A percentile compares a stretch with the other conserved stretches of the same genome.
Evolutionary conservation across 2,888 invertebrate genomes (phyloP).

Genomic region (Hemistola chrysoprasaria): DNA sequence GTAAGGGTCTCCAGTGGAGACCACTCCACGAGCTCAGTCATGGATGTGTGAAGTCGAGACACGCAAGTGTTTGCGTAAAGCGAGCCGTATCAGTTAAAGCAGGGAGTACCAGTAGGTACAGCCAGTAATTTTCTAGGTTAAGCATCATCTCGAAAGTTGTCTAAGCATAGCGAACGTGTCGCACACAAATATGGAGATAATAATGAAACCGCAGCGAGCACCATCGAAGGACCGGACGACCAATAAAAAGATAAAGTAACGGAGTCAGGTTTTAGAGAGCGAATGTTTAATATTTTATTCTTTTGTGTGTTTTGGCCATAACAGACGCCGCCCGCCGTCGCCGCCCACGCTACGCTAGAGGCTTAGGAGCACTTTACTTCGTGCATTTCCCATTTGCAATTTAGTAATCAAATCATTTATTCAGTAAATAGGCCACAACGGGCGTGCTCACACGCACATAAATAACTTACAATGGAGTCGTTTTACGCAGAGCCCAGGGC

Average conservation of each 20-base stretch:
- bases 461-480: constrained; percentile 32
- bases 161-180: constrained; percentile 48
- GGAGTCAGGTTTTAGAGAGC: constrained; percentile 24
- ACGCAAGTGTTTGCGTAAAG: constrained; percentile 24
- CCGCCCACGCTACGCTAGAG: constrained; percentile 10
- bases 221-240: constrained; percentile 37
- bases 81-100: constrained; percentile 32
- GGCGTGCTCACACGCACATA: constrained; percentile 31
- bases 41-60: constrained; percentile 9
- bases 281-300: constrained; percentile 31
- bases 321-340: constrained; percentile 17
- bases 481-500: constrained; percentile 22
- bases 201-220: constrained; percentile 46
- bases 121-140: constrained; percentile 51
- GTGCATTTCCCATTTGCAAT: constrained; percentile 34
- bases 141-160: constrained; percentile 55
- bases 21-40: constrained; percentile 1
- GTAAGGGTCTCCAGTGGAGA: constrained; percentile 19
- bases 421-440: constrained; percentile 35
- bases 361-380: constrained; percentile 23
- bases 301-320: constrained; percentile 25
- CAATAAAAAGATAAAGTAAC: constrained; percentile 41
- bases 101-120: constrained; percentile 19
- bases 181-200: constrained; percentile 54
- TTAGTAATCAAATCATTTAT: constrained; percentile 36